Evolutionary conservation across 2,888 invertebrate species (phyloP), one percentile per base, ranked within the genome.

Genomic region (Scaptodrosophila latifasciaeformis): DNA sequence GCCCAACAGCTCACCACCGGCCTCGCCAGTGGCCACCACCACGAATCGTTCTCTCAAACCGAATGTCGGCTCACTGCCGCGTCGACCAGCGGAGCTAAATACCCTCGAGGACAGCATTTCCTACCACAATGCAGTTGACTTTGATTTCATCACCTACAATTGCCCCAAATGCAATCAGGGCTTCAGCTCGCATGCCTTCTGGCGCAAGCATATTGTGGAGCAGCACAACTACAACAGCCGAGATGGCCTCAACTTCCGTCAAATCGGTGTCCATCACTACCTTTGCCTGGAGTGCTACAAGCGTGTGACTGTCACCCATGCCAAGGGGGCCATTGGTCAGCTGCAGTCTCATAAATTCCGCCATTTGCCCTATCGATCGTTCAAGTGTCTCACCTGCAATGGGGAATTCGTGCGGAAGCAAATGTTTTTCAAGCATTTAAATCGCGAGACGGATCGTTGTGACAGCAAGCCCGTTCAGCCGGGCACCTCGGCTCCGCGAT

Each of bases 141-240:
- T 83, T 50, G 83, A 84, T 47, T 71, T 78, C n/a, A 83, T 83
- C 12, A 82, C 75, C 1, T 83, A 83, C 43, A 78, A 58, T 35
- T 83, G 83, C 39, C 83, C 83, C 3, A 79, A 82, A 48, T 83
- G 83, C 53, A 84, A 83, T 24, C 65, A 76, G 46, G 75, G 75
- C 52, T 83, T 83, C 27, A 70, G 81, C 45, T 78, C 84, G 6
- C 83, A 83, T 30, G 84, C 82, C 5, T 81, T 78, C 42, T 83
- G 83, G 83, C 83, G 83, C 37, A 84, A 83, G 34, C 83, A 83
- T 57, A 83, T 84, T 40, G 83, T 83, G 5, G 83, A 84, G 12
- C 66, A 65, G n/a, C 83, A 83, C 40, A 82, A 84, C 37, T 67
- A 75, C 2, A 83, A 83, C 12, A 75, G 81, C 31, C 70, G 83